These are phyloP conservation scores for Myotis davidii DNA, from an alignment of 2,113 vertebrate species.

Conservation along the genomic window DNA sequence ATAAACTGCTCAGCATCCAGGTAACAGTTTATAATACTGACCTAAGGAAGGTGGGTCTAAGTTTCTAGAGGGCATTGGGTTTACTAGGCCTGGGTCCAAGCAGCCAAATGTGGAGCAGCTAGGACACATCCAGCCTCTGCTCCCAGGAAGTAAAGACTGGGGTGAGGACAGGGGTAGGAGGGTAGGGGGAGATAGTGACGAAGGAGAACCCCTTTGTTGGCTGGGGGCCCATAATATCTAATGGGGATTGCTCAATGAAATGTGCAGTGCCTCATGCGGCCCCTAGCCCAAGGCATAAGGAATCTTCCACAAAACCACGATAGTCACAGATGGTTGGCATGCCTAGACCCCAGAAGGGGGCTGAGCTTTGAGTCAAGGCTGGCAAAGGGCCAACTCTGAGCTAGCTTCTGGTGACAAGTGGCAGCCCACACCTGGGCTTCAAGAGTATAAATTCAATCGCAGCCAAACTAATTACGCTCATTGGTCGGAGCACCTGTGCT, in stretches of 20 bases:
- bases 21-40: neutral
- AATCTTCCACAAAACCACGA: neutral
- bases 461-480: neutral
- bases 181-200: rapidly evolving
- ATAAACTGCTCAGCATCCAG: neutral
- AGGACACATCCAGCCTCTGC: neutral
- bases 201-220: neutral
- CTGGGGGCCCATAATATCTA: neutral
- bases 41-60: neutral
- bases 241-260: neutral
- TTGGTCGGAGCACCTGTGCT: neutral
- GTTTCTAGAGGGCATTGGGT: neutral
- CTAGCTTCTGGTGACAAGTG: neutral
- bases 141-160: neutral
- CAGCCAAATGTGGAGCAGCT: neutral
- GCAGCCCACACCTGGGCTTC: neutral
- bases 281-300: neutral
- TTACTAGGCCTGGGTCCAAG: neutral
- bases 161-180: too few relatives aligned
- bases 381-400: neutral
- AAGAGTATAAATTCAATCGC: neutral
- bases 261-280: neutral
- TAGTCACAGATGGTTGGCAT: neutral
- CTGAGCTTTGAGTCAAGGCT: neutral
- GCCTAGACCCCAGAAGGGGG: neutral